Percentiles rank a stretch among this genome's conserved stretches.
These are phyloP conservation scores for Drosophila nikananu DNA, from an alignment of 1,140 invertebrate genomes.

Conservation along the genomic window DNA sequence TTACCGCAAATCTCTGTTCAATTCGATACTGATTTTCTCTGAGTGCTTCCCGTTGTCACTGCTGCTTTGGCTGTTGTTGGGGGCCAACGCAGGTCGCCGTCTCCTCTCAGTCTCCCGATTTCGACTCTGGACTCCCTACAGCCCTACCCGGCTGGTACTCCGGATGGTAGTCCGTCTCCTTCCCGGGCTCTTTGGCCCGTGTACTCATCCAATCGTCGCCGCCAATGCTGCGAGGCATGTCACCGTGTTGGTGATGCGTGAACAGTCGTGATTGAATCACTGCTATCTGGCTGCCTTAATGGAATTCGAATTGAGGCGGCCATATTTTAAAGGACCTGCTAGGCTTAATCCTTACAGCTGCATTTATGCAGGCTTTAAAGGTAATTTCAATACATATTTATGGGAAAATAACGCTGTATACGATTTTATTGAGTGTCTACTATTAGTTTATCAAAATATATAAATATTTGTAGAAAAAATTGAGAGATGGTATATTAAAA, in stretches of 20 bases:
- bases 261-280: conserved; percentile 64
- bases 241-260: conserved; percentile 54
- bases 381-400: not conserved
- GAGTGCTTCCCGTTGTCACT: conserved; percentile 14
- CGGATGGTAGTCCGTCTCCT: not conserved
- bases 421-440: too few species aligned
- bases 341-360: not conserved
- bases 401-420: not conserved
- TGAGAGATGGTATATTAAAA: too few species aligned
- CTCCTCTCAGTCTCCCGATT: conserved; percentile 4
- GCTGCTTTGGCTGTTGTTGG: conserved; percentile 36
- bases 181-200: not conserved
- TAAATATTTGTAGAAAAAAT: too few species aligned
- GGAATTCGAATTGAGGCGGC: conserved; percentile 17
- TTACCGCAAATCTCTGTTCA: not conserved
- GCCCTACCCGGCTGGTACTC: conserved; percentile 4
- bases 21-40: not conserved
- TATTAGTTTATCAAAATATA: not conserved
- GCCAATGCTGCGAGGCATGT: conserved; percentile 53
- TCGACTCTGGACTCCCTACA: not conserved
- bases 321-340: conserved; percentile 5
- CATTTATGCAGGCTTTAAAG: not conserved
- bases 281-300: conserved; percentile 32
- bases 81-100: conserved; percentile 34
- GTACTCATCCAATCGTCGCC: conserved; percentile 48